These are phyloP conservation scores for Rhingia rostrata DNA, from an alignment of 2,888 invertebrate genomes.

Conservation along the genomic window DNA sequence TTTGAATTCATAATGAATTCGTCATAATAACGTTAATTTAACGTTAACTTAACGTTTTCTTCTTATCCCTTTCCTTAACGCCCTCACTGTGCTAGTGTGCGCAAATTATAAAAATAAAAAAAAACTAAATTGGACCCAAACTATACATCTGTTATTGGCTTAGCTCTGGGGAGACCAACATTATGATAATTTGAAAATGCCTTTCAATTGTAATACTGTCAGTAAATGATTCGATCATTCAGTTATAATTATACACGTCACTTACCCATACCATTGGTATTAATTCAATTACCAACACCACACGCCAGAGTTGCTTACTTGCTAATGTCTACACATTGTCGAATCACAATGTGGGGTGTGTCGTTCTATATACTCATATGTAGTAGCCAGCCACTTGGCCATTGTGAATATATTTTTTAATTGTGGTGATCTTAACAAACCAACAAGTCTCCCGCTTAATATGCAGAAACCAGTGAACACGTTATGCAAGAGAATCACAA, in stretches of 20 bases:
- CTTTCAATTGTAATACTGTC: not conserved
- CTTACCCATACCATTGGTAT: too few species aligned
- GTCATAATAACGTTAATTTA: too few species aligned
- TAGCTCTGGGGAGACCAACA: not conserved
- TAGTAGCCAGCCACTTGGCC: not conserved
- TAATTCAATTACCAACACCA: not conserved
- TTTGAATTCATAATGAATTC: too few species aligned
- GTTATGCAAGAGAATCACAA: conserved; percentile 19
- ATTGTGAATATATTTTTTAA: conserved; percentile 19
- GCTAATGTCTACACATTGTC: not conserved
- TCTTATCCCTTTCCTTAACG: too few species aligned
- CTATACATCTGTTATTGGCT: too few species aligned
- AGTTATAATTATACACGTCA: not conserved
- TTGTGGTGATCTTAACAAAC: conserved; percentile 38
- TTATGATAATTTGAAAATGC: not conserved
- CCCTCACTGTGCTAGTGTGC: too few species aligned
- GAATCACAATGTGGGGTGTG: conserved; percentile 19
- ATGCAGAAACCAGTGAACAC: conserved; percentile 17
- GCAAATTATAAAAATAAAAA: too few species aligned
- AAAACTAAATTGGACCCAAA: not conserved
- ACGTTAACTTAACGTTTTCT: too few species aligned
- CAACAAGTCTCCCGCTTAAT: conserved; percentile 13
- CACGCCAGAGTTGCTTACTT: not conserved
- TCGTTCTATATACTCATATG: not conserved
- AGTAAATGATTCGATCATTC: conserved; percentile 1